Evolutionary conservation across 2,888 invertebrate species (phyloP).

Genomic region (Geophilus truncorum): DNA sequence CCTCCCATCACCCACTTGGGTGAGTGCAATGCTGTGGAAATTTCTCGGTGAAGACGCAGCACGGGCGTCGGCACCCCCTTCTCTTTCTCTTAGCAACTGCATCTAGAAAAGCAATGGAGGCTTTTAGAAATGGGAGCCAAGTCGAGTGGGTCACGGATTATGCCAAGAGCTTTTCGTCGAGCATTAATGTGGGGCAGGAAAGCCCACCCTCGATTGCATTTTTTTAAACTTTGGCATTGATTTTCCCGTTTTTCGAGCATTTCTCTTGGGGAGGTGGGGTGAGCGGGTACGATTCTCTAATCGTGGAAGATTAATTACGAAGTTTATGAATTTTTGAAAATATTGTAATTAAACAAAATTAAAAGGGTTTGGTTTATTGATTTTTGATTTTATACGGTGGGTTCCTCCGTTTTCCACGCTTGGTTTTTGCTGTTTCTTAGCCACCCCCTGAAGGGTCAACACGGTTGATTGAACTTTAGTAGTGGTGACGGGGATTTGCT

Average conservation of each 20-base stretch:
- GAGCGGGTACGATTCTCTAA: too few relatives aligned
- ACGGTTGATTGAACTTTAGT: constrained; percentile 4
- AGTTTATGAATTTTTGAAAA: too few relatives aligned
- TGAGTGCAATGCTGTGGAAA: constrained; percentile 13
- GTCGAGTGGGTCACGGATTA: constrained; percentile 24
- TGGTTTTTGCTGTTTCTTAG: not conserved
- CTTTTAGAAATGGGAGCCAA: constrained; percentile 23
- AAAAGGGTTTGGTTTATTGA: not conserved
- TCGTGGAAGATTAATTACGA: too few relatives aligned
- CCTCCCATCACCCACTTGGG: constrained; percentile 21
- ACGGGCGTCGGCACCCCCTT: not conserved
- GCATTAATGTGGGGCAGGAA: constrained; percentile 23
- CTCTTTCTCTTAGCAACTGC: constrained; percentile 6
- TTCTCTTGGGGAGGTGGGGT: too few relatives aligned
- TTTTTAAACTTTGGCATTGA: not conserved
- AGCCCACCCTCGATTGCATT: not conserved
- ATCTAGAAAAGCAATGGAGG: constrained; percentile 2
- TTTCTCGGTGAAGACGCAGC: constrained; percentile 14
- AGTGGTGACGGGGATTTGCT: constrained; percentile 1
- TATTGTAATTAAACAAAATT: too few relatives aligned
- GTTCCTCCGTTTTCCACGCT: not conserved
- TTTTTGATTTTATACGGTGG: not conserved
- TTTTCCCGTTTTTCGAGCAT: not conserved
- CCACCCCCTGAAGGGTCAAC: not conserved
- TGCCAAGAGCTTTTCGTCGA: constrained; percentile 10